These are phyloP conservation scores for Arvicanthis niloticus DNA, from an alignment of 2,113 vertebrate species.

Conservation along the genomic window DNA sequence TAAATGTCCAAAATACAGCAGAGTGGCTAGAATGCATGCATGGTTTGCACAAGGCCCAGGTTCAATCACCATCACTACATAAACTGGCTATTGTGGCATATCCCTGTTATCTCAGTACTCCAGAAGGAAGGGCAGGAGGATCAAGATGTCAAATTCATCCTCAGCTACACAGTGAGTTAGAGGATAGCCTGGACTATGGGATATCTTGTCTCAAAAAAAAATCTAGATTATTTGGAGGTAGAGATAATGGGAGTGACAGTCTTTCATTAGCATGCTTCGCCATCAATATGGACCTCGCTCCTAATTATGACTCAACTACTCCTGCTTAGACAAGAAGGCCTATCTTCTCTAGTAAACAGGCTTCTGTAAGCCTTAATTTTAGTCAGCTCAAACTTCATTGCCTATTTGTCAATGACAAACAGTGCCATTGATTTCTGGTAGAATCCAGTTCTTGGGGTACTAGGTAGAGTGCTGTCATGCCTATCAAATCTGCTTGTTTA, in stretches of 20 bases:
- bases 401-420: conserved; percentile 19
- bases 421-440: conserved; percentile 2
- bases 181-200: not conserved
- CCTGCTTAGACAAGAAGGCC: not conserved
- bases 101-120: not conserved
- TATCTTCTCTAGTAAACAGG: not conserved
- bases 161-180: not conserved
- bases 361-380: not conserved
- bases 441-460: not conserved
- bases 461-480: not conserved
- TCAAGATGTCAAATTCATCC: not conserved
- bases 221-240: not conserved
- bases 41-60: not conserved
- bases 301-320: not conserved
- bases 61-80: not conserved
- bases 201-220: not conserved
- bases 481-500: not conserved
- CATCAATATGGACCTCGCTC: not conserved
- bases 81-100: not conserved
- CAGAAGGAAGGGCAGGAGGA: not conserved
- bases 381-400: not conserved
- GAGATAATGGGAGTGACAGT: not conserved
- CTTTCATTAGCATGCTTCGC: not conserved
- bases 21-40: not conserved
- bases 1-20: not conserved